Evolutionary conservation across 2,797 vertebrate species (phyloP).

Genomic region (Sarcoramphus papa): DNA sequence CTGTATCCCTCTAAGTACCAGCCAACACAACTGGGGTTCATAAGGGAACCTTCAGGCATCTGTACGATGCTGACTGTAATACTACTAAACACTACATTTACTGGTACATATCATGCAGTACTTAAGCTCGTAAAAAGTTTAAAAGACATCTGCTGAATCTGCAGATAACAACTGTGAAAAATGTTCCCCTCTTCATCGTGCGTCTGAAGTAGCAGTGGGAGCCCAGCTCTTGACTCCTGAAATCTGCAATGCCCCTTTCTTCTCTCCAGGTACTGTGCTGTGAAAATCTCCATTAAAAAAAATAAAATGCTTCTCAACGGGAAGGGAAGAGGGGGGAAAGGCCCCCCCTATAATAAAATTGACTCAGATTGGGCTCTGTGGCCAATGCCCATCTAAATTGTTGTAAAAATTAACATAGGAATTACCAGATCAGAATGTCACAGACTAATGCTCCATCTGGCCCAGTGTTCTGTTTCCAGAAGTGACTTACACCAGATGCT

Average conservation of each 20-base stretch:
- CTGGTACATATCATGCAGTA: background rate
- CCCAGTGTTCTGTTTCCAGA: background rate
- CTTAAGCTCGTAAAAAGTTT: background rate
- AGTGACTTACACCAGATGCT: conserved; percentile 40
- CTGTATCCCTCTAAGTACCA: background rate
- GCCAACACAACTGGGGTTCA: background rate
- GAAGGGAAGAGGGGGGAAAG: background rate
- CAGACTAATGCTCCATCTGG: conserved; percentile 34
- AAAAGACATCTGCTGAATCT: background rate
- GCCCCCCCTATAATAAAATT: background rate
- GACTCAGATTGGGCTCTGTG: background rate
- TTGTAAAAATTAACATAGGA: conserved; percentile 31
- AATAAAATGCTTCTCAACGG: background rate
- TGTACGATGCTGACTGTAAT: background rate
- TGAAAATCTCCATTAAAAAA: background rate
- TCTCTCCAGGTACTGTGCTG: background rate
- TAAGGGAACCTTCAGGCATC: background rate
- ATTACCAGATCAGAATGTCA: conserved; percentile 23
- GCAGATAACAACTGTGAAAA: background rate
- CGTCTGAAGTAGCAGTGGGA: background rate
- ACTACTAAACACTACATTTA: background rate
- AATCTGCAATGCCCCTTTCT: background rate
- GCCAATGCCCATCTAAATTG: background rate
- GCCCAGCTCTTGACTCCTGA: background rate
- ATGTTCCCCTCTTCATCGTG: background rate